Evolutionary conservation across 1,140 invertebrate genomes (phyloP).

Genomic region (Potamilus streckersoni): DNA sequence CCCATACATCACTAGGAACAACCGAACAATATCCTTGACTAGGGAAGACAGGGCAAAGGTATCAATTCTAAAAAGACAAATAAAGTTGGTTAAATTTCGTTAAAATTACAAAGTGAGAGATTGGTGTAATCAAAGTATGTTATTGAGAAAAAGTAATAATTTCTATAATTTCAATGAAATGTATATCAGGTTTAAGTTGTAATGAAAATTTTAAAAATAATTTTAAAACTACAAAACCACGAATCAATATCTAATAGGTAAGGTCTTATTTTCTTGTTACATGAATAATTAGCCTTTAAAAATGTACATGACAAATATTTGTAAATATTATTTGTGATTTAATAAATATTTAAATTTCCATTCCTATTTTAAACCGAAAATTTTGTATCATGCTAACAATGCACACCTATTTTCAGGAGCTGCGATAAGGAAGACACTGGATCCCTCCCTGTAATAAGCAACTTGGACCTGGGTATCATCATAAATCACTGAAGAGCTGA

Average conservation of each 20-base stretch:
- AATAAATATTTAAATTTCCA: no score
- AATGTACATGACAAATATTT: no score
- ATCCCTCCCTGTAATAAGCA: constrained; percentile 28
- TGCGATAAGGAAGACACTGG: constrained; percentile 23
- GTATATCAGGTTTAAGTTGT: no score
- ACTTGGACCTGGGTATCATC: constrained; percentile 14
- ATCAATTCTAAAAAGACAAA: constrained; percentile 21
- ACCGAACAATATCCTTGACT: constrained; percentile 26
- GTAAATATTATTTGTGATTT: no score
- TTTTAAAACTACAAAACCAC: no score
- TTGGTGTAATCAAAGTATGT: neutral
- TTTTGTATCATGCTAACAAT: neutral
- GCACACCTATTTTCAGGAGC: constrained; percentile 16
- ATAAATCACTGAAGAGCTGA: constrained; percentile 20
- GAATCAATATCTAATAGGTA: no score
- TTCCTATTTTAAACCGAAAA: neutral
- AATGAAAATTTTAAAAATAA: no score
- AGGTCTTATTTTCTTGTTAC: no score
- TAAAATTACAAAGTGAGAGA: neutral
- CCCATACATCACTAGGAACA: constrained; percentile 25
- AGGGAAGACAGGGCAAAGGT: constrained; percentile 15
- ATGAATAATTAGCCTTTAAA: no score
- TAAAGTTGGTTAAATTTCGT: neutral
- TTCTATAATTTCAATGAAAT: neutral
- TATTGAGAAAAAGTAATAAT: neutral